Conservation (phyloP, 2,888 invertebrate species). For the Microctonus brassicae region DNA sequence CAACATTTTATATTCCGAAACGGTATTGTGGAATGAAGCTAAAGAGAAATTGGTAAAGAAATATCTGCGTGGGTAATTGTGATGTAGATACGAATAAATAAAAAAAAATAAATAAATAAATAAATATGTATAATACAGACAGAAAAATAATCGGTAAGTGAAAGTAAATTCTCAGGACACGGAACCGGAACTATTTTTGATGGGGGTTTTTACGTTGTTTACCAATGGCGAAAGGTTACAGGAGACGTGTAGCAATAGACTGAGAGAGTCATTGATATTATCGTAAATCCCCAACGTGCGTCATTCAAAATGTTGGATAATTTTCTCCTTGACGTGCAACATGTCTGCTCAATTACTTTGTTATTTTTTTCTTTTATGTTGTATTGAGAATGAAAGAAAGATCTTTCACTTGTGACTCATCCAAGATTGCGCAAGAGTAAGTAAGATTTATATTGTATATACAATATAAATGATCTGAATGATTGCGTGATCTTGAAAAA, state of each 20-base stretch:
- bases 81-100: slow-evolving; percentile 11
- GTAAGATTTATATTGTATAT: neutral
- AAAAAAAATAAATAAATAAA: neutral
- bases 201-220: slow-evolving; percentile 27
- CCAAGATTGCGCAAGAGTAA: neutral
- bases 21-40: slow-evolving; percentile 30
- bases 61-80: slow-evolving; percentile 51
- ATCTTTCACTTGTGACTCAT: slow-evolving; percentile 1
- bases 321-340: slow-evolving; percentile 27
- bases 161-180: slow-evolving; percentile 67
- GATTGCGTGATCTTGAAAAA: neutral
- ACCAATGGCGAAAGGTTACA: neutral
- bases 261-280: slow-evolving; percentile 29
- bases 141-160: slow-evolving; percentile 65
- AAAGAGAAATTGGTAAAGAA: slow-evolving; percentile 36
- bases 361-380: neutral
- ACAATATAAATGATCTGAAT: slow-evolving; percentile 12
- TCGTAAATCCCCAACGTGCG: slow-evolving; percentile 12
- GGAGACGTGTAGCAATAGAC: neutral
- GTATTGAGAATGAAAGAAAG: neutral
- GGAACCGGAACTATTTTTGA: slow-evolving; percentile 58
- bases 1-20: slow-evolving; percentile 51
- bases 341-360: neutral
- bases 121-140: slow-evolving; percentile 4
- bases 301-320: slow-evolving; percentile 18